These are phyloP conservation scores for Lasiurus borealis DNA, from an alignment of 2,113 vertebrate genomes.

Conservation along the genomic window DNA sequence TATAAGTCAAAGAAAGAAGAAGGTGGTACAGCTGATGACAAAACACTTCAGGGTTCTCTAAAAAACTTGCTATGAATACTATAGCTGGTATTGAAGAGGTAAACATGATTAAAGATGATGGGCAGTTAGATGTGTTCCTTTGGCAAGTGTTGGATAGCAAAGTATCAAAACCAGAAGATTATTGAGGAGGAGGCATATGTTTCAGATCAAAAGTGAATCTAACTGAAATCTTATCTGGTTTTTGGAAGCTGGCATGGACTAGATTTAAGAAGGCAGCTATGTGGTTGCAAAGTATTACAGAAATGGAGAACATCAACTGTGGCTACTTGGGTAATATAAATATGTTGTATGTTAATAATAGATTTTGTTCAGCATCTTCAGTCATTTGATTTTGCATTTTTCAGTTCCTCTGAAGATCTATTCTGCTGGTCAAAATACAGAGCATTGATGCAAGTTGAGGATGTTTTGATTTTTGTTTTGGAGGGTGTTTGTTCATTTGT, in stretches of 20 bases:
- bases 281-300: constrained; percentile 92
- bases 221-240: constrained; percentile 90
- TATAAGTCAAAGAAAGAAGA: background rate
- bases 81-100: constrained; percentile 86
- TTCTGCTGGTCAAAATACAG: constrained; percentile 88
- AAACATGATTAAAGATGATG: constrained; percentile 99
- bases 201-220: constrained; percentile 98
- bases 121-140: constrained; percentile 96
- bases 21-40: background rate
- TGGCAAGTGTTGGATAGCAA: constrained; percentile 96
- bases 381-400: constrained; percentile 94
- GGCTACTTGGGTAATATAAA: constrained; percentile 93
- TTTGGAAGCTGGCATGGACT: constrained; percentile 91
- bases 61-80: background rate
- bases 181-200: constrained; percentile 93
- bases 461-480: constrained; percentile 60
- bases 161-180: constrained; percentile 96
- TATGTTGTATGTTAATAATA: constrained; percentile 92
- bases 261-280: constrained; percentile 91
- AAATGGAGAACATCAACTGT: constrained; percentile 90
- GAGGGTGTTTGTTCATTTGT: background rate
- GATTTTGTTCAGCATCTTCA: constrained; percentile 90
- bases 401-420: constrained; percentile 90
- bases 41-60: background rate
- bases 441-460: constrained; percentile 87